Evolutionary conservation across 23 tunicate genomes (phyloP), one percentile per base, ranked within the genome.

Genomic region (Pegea sp.): DNA sequence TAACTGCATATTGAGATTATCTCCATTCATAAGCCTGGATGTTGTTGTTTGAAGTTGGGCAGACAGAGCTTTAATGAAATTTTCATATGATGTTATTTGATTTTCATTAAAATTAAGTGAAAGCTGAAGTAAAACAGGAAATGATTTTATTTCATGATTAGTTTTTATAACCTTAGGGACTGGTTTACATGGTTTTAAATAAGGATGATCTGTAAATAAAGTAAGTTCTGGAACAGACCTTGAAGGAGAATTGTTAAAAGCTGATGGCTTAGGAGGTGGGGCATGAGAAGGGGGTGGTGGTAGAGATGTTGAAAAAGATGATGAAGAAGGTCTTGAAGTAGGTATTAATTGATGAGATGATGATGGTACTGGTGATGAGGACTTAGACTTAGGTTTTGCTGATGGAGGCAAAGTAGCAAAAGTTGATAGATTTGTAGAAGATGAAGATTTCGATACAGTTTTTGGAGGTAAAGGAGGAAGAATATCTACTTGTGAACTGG

Each of bases 291-390:
- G 19, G 22, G 20, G 13, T 31, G 26, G n/a, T 3, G 20, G 60
- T 52, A 25, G 49, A 52, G 69, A 22, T 0, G 13, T 30, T 6
- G 69, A 19, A 30, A 32, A 6, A 33, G 70, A 38, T 16, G 61
- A 52, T 11, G 70, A 61, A 31, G 61, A 49, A 20, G 70, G 25
- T 28, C 52, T n/a, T 29, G 61, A 21, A 22, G 70, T 52, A 8
- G 26, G 38, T n/a, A n/a, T n/a, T n/a, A n/a, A n/a, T n/a, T n/a
- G 0, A 29, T 21, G 13, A 38, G 28, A 7, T 16, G 42, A 16
- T n/a, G 38, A 0, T 28, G 56, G 58, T 24, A 11, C 0, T 28
- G 1, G 58, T 44, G 20, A 4, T 2, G 66, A 42, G 48, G 3
- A 11, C 4, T 26, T 22, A 26, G 55, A 26, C 30, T 24, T 11